These are phyloP conservation scores for Neoarius graeffei DNA, from an alignment of 2,113 vertebrate species.

Conservation along the genomic window DNA sequence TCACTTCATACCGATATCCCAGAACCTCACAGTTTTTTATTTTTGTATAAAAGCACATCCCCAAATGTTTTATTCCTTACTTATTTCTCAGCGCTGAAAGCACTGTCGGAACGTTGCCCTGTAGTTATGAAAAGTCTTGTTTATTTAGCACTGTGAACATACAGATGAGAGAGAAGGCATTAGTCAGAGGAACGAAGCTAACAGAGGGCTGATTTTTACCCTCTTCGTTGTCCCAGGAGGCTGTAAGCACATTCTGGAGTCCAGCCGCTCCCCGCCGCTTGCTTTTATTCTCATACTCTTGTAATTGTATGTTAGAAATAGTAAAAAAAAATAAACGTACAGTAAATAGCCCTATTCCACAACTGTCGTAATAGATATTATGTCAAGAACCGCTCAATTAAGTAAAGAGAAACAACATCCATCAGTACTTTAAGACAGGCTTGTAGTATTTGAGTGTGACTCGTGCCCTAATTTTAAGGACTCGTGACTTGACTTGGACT, in stretches of 20 bases:
- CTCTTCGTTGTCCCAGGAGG: background rate
- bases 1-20: too few species aligned
- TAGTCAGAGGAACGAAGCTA: background rate
- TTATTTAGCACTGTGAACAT: background rate
- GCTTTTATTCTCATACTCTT: slow-evolving; percentile 39
- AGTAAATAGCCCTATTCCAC: too few species aligned
- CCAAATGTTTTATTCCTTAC: background rate
- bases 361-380: too few species aligned
- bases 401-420: too few species aligned
- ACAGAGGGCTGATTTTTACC: background rate
- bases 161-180: background rate
- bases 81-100: background rate
- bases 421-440: too few species aligned
- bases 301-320: slow-evolving; percentile 70
- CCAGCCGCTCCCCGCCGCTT: background rate
- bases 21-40: too few species aligned
- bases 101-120: background rate
- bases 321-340: too few species aligned
- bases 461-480: too few species aligned
- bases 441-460: too few species aligned
- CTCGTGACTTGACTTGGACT: too few species aligned
- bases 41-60: background rate
- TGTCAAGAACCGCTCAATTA: too few species aligned
- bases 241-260: slow-evolving; percentile 22
- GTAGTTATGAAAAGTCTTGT: background rate